Evolutionary conservation across 2,888 invertebrate genomes (phyloP), one percentile per base, ranked within the genome.

Genomic region (Epinotia ramella): DNA sequence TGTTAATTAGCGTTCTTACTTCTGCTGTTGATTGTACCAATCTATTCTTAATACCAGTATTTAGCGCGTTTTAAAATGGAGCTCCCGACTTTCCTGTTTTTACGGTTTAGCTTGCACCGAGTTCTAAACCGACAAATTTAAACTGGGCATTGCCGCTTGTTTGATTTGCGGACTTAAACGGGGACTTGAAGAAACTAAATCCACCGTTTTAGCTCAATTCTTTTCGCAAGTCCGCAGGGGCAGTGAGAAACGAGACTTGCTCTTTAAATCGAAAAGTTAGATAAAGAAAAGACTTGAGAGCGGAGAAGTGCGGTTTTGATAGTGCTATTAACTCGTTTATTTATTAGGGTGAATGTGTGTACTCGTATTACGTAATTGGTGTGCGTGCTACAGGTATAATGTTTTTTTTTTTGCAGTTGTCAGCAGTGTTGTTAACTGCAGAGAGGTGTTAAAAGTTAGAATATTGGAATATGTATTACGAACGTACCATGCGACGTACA

Each of bases 231-330:
- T 64, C 44, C n/a, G 49, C 44, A 18, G 65, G 16, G 56, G 6
- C n/a, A 49, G 46, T 40, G 56, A 28, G 44, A 46, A 56, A 72
- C 20, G 63, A 13, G 24, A 59, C 16, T 46, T 53, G 4, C 49
- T 60, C 56, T 73, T 62, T 73, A 73, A 73, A 73, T 67, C 73
- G 66, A 33, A 62, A 73, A 62, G 71, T 63, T 56, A 63, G 49
- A 73, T 56, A 67, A 24, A 62, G 40, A 40, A 70, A 70, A 62
- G 62, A 40, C 44, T 67, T 18, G 44, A 73, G 46, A 28, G 56
- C 13, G 24, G n/a, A 20, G n/a, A 59, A 60, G n/a, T 69, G 59
- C 28, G 46, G 46, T 46, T n/a, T 12, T 11, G 3, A 9, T 63
- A 18, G n/a, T 18, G 44, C 46, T 7, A 40, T 13, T 64, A 20